Base-by-base conservation (phyloP, 1,140 invertebrate genomes). In the Melanaphis sacchari region DNA sequence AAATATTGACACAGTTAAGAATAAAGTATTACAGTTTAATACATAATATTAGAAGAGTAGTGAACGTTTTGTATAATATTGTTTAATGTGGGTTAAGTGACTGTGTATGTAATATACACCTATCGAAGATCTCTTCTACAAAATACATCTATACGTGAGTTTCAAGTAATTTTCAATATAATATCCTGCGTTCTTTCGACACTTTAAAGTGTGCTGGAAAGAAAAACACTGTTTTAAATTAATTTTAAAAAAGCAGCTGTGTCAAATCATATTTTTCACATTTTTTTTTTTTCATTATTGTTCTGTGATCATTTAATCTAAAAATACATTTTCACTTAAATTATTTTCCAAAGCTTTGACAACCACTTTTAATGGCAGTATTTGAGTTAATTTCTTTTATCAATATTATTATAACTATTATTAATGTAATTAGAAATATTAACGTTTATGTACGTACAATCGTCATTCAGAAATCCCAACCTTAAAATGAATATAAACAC, bases 81-180 rank as follows among this genome's bases (percentile, higher is more conserved):
- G 24, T 38, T 9, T 18, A 26, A 54, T 90, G 15, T 52, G 21
- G 88, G 88, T 90, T 54, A 26, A 54, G 49, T 90, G 46, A 90
- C 38, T 24, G 87, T 22, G 8, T 38, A 52, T 43, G 46, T 38
- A 89, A 52, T n/a, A 8, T 24, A 38, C 46, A 36, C 36, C 43
- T 38, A 46, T 43, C 84, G 22, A 89, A 6, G 22, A 52, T 52
- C 46, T 31, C 43, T 89, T 89, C 21, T 5, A 36, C 26, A 40
- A 43, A 31, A 85, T 31, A 43, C 24, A 85, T 43, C 43, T 36
- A 21, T 52, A 52, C 0, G 0, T 9, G 5, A 11, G 8, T 36
- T 89, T 89, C 46, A 38, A 89, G 87, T 89, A 89, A 38, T 46
- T 41, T 89, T 89, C 87, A 38, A 89, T 89, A 52, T 38, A 7